Conservation (phyloP, 1,140 invertebrate genomes). For the Zaprionus africanus region DNA sequence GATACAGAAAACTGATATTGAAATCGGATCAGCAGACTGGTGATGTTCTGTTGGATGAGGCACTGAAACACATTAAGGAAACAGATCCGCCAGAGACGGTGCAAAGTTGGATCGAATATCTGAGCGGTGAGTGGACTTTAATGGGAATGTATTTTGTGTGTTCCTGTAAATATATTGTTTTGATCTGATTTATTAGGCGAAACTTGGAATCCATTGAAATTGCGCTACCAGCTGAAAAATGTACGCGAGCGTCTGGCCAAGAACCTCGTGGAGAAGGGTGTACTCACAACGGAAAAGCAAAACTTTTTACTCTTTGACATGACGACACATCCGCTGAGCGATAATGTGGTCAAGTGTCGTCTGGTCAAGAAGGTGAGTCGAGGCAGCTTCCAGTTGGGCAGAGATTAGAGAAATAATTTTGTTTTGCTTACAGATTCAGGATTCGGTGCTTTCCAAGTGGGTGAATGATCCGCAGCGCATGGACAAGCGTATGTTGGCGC, state of each 20-base stretch:
- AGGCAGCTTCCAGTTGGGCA: too few species aligned
- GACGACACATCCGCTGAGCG: conserved; percentile 99
- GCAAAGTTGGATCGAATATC: conserved; percentile 99
- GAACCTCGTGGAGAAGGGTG: conserved; percentile 99
- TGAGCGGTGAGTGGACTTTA: conserved; percentile 92
- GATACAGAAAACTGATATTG: conserved; percentile 86
- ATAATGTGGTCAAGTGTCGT: conserved; percentile 97
- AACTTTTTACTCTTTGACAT: conserved; percentile 99
- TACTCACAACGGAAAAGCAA: conserved; percentile 99
- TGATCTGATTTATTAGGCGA: conserved; percentile 89
- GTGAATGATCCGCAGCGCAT: conserved; percentile 99
- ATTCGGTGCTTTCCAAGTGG: conserved; percentile 97
- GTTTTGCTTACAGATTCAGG: conserved; percentile 92
- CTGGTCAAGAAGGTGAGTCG: conserved; percentile 96
- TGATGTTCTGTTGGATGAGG: conserved; percentile 99
- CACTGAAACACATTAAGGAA: conserved; percentile 98
- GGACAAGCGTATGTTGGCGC: conserved; percentile 95
- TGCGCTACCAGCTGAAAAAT: conserved; percentile 99
- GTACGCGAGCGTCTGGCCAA: conserved; percentile 99
- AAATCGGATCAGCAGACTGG: conserved; percentile 96
- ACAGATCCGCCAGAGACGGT: conserved; percentile 98
- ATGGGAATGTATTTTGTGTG: not conserved
- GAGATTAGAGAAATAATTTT: not conserved
- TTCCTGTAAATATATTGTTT: conserved; percentile 46
- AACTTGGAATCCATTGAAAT: conserved; percentile 99